Percentiles rank a stretch among this genome's conserved stretches.
Conservation (phyloP, 1,140 invertebrate species). For the Helicoverpa zea region DNA sequence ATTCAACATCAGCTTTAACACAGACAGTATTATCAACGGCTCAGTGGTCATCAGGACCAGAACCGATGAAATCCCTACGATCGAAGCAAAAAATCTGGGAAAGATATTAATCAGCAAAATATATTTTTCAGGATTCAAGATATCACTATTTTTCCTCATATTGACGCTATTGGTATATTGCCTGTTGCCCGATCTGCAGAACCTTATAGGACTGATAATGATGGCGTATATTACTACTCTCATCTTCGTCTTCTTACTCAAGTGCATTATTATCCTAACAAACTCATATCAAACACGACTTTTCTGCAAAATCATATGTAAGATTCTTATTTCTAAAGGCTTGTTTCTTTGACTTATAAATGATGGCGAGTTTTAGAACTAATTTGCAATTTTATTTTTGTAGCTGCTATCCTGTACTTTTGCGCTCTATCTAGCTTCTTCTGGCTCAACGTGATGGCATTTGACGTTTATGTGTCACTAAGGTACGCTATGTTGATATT, state of each 20-base stretch:
- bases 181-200: constrained; percentile 67
- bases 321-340: neutral
- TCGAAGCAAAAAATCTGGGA: no score
- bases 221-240: constrained; percentile 73
- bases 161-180: constrained; percentile 73
- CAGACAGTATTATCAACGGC: no score
- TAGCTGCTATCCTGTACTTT: constrained; percentile 76
- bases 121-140: constrained; percentile 61
- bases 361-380: neutral
- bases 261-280: constrained; percentile 31
- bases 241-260: constrained; percentile 59
- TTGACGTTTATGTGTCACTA: constrained; percentile 87
- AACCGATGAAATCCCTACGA: no score
- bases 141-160: constrained; percentile 73
- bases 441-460: constrained; percentile 92
- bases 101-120: neutral
- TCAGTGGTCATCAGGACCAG: no score
- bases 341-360: no score
- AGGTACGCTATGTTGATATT: constrained; percentile 53
- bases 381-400: constrained; percentile 35
- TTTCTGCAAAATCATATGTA: constrained; percentile 1
- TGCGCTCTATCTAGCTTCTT: constrained; percentile 91
- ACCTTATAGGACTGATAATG: constrained; percentile 74
- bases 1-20: no score
- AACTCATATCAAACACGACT: neutral